Percentiles rank a stretch among this genome's conserved stretches.
Evolutionary conservation across 2,888 invertebrate genomes (phyloP).

Genomic region (Drosophila acutilabella): DNA sequence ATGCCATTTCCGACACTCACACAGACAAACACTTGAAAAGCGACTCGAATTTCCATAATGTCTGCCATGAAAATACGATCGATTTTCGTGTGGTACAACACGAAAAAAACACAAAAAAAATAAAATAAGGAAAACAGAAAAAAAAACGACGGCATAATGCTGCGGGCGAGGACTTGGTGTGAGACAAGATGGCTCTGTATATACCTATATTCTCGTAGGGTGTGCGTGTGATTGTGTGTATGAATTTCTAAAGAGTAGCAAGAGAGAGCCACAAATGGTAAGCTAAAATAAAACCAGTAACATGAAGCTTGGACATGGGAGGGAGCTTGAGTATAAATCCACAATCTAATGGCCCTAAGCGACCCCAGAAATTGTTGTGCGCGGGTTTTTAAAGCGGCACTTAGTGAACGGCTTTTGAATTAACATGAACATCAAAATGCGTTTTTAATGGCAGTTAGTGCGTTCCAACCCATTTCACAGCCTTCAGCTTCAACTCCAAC

Average conservation of each 20-base stretch:
- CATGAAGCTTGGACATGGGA: conserved; percentile 46
- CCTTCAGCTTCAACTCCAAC: background rate
- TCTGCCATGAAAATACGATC: conserved; percentile 82
- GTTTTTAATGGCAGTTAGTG: conserved; percentile 63
- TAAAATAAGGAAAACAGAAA: conserved; percentile 1
- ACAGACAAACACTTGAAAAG: conserved; percentile 71
- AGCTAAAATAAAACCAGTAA: conserved; percentile 65
- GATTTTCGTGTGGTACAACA: conserved; percentile 64
- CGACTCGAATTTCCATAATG: conserved; percentile 82
- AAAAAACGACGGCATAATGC: conserved; percentile 61
- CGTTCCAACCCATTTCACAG: conserved; percentile 38
- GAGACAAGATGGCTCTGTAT: background rate
- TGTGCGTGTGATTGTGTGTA: conserved; percentile 40
- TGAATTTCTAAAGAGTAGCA: conserved; percentile 67
- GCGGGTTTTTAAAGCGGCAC: conserved; percentile 56
- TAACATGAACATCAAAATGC: conserved; percentile 63
- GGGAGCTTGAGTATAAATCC: conserved; percentile 10
- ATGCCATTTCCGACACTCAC: conserved; percentile 77
- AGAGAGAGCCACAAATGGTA: conserved; percentile 29
- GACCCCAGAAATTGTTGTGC: conserved; percentile 41
- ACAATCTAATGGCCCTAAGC: conserved; percentile 57
- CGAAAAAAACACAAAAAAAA: conserved; percentile 27
- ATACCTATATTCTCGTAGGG: background rate
- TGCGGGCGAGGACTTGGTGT: conserved; percentile 47
- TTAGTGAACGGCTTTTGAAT: conserved; percentile 45